Evolutionary conservation across 1,140 invertebrate species (phyloP), one percentile per base, ranked within the genome.

Genomic region (Eriocheir sinensis): DNA sequence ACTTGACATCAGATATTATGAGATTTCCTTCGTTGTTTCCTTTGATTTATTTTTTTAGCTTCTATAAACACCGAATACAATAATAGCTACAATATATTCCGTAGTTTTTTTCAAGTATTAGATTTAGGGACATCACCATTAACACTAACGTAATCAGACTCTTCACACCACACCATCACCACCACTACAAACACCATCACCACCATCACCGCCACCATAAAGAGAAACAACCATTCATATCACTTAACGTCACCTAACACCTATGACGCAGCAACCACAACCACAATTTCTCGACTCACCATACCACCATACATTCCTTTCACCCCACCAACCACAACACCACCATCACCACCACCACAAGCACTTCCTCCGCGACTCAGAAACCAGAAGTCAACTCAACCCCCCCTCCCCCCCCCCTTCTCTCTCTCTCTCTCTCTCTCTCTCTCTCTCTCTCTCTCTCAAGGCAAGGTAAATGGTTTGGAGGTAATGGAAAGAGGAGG

Each of bases 391-490:
- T 21, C 83, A 21, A 15, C 34, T 32, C 12, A 15, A 21, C 83
- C 12, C 83, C 34, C 83, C 34, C 83, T 15, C 83, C 34, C 83
- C 34, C 83, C 34, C 83, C 34, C 83, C 34, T 32, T 85, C 83
- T 85, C 83, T 85, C 32, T 85, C 83, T 85, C 83, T 85, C 60
- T 72, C 60, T n/a, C n/a, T n/a, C n/a, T n/a, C n/a, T n/a, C n/a
- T n/a, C n/a, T 85, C 83, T 85, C 83, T 85, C 83, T 85, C 83
- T 85, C 83, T 85, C 83, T 85, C 83, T 85, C 83, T 85, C 12
- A n/a, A n/a, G 60, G 1, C 27, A 72, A 1, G 60, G 27, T n/a
- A n/a, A 72, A n/a, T 21, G 21, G 8, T n/a, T 8, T 2, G n/a
- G 21, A 21, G 60, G 21, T n/a, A n/a, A n/a, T 8, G 60, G 48